Evolutionary conservation across 2,113 vertebrate species (phyloP), one percentile per base, ranked within the genome.

Genomic region (Pyrgilauda ruficollis): DNA sequence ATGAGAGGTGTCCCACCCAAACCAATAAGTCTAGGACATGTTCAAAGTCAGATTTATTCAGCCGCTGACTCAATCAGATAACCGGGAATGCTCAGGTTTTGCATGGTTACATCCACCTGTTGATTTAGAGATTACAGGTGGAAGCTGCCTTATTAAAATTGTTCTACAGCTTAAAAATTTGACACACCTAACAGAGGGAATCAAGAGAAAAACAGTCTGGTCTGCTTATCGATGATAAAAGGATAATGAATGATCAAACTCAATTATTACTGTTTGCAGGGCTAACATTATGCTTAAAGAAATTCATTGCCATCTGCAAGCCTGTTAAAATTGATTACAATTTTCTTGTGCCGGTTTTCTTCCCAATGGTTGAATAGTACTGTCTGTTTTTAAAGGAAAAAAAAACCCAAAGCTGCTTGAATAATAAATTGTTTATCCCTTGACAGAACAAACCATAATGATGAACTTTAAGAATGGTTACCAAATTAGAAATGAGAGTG

Each of bases 261-360:
- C 15, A 70, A 86, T 70, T 89, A 93, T 39, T 91, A 76, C 16
- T 91, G 53, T 90, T 93, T 76, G 46, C 46, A 62, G 31, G 27
- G 80, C 64, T 94, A 89, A 85, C 73, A 64, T 82, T 79, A 91
- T 39, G 63, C 63, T 94, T 93, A 75, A 92, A 93, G 59, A 94
- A 94, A 94, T 94, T 77, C 43, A 91, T 12, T 95, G 70, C 55
- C 75, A 96, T 91, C 87, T 96, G 84, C 86, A 86, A 91, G 41
- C 52, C 68, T 88, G 64, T 68, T 94, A 55, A 87, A 91, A 82
- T 63, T 92, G 72, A 90, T 89, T 78, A 66, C 1, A 10, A 87
- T 92, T 68, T 93, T 87, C 66, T 94, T 7, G 1, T 62, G 46
- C 53, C 82, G 43, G 13, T 93, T 94, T 91, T 84, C 84, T 96